Evolutionary conservation across 2,888 invertebrate genomes (phyloP), one percentile per base, ranked within the genome.

Genomic region (Chelonus formosanus): DNA sequence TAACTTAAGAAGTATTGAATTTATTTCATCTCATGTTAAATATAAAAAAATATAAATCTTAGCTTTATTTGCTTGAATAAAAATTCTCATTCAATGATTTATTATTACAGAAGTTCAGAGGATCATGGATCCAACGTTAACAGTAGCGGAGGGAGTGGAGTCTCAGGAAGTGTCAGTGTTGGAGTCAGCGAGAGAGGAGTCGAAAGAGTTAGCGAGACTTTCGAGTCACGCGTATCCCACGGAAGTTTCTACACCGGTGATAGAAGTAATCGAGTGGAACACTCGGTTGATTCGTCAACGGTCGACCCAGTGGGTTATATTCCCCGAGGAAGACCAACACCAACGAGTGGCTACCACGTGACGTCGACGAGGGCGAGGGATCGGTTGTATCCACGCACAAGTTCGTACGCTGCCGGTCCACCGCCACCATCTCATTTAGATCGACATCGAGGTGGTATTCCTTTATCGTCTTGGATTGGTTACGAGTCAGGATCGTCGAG

Each of bases 111-210:
- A 76, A 82, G 78, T 76, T 80, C 82, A 70, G 80, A 82, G 78
- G 82, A 81, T 78, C 81, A 80, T 69, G 82, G 80, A 77, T 72
- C 78, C 74, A 70, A 74, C 70, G 77, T 73, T 69, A 74, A 72
- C 67, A 79, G 70, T 56, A 77, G 74, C 63, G 76, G 72, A 62
- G 74, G 70, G 62, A 73, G 67, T 61, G 68, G 70, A 67, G 63
- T 65, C 67, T 67, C 70, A 52, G 71, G 71, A 62, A 50, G 61
- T 62, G 69, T 71, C 67, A 68, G 69, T 70, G 78, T 54, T 78
- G 88, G 87, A 71, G 79, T 85, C 65, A 87, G 87, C 74, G 88
- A 88, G 64, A 60, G 73, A 63, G 71, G 70, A 55, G 71, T 73
- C 69, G 67, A 68, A 59, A 71, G 74, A 67, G 74, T 7, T 45